phyloP scores from a whole-genome alignment of 2,888 invertebrate species.

The Drosophila pullipes region DNA sequence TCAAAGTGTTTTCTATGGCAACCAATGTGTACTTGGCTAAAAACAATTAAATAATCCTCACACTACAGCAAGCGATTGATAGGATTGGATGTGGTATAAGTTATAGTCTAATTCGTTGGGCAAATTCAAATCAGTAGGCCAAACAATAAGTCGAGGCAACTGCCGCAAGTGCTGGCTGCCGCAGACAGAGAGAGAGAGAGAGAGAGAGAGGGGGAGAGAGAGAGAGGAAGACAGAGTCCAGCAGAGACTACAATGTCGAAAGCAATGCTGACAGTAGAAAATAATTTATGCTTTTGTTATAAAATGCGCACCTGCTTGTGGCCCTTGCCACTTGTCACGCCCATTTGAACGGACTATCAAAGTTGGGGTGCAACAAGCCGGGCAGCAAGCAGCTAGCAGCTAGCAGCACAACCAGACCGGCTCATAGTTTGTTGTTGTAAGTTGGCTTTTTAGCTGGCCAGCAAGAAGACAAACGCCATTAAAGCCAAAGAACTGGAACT shows the following conservation, averaged over 20 bases:
- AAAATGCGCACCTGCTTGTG: constrained; percentile 70
- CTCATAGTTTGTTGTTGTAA: constrained; percentile 22
- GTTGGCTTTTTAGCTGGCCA: constrained; percentile 65
- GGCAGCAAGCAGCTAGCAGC: constrained; percentile 9
- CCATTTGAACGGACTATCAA: constrained; percentile 26
- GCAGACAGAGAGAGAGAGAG: background rate
- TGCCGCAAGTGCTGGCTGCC: constrained; percentile 1
- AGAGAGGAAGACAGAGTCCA: background rate
- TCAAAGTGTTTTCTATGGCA: constrained; percentile 40
- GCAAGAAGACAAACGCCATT: constrained; percentile 63
- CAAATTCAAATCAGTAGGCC: constrained; percentile 77
- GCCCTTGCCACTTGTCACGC: constrained; percentile 51
- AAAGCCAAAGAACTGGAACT: constrained; percentile 65
- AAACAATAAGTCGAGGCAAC: constrained; percentile 66
- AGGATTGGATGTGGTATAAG: constrained; percentile 23
- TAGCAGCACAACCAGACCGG: constrained; percentile 14
- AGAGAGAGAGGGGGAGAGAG: background rate
- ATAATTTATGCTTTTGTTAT: constrained; percentile 82
- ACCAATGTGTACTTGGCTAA: constrained; percentile 20
- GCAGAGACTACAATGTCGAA: constrained; percentile 41
- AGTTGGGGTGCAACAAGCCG: constrained; percentile 53
- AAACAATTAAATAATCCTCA: constrained; percentile 58
- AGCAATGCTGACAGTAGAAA: constrained; percentile 82
- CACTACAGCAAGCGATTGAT: background rate
- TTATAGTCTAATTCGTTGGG: constrained; percentile 66